Evolutionary conservation across 1,140 invertebrate genomes (phyloP), one percentile per base, ranked within the genome.

Genomic region (Drosophila ironensis): DNA sequence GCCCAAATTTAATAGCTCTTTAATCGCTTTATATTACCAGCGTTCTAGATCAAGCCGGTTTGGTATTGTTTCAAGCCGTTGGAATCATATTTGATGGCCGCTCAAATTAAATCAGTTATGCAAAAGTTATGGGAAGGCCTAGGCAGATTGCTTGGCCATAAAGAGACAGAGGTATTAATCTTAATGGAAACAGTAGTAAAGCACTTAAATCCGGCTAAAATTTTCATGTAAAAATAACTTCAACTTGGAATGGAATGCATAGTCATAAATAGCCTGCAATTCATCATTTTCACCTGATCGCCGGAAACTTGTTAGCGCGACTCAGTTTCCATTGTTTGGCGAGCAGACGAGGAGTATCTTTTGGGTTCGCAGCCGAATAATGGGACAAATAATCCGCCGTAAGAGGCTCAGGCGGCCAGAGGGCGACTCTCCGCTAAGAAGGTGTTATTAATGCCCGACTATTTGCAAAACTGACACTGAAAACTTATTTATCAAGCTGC

Each of bases 381-480:
- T 63, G 30, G 22, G 17, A 19, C 24, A 63, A 14, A 40, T 72
- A 63, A 72, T 54, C 47, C 41, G 20, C 3, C 40, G 33, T 69
- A 71, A 71, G 66, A 46, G 35, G 45, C 53, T 57, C 46, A 19
- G 54, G 24, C 41, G 12, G 24, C 59, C 28, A 20, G 25, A 17
- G 53, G n/a, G 38, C 38, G 56, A 47, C 30, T 48, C 33, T 47
- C 9, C 40, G 56, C 60, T 76, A 72, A 76, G 70, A 77, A 72
- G 73, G 73, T 72, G 74, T 77, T 77, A 77, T 78, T 77, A 77
- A 77, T 77, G 74, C 68, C 37, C 69, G 47, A 52, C 74, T 63
- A 72, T 78, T 78, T 78, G 69, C 69, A 72, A 78, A 78, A 73
- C 75, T 72, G 74, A 69, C 75, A 78, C 51, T 42, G 33, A 41